Conservation (phyloP, 2,113 vertebrate genomes). For the Dipodomys merriami region DNA sequence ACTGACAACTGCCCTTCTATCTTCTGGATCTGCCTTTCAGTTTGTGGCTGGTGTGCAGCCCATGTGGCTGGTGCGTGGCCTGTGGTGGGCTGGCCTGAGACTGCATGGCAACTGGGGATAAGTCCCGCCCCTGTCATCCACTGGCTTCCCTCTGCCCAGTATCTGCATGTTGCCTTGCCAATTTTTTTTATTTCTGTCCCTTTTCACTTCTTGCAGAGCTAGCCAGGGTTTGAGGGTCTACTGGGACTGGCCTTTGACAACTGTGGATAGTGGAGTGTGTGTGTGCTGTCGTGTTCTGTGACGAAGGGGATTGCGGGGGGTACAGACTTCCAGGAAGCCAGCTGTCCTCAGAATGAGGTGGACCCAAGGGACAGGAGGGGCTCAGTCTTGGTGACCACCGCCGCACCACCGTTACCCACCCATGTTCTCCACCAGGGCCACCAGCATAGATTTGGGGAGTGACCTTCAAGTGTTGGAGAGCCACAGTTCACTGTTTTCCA, state of each 20-base stretch:
- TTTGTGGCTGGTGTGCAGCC: not conserved
- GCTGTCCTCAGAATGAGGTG: not conserved
- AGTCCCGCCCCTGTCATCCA: not conserved
- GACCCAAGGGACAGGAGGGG: not conserved
- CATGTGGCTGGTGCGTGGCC: no score
- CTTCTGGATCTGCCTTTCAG: slow-evolving; percentile 20
- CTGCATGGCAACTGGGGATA: not conserved
- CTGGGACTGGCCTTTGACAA: not conserved
- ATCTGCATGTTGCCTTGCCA: slow-evolving; percentile 50
- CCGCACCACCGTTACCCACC: not conserved
- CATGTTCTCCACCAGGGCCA: not conserved
- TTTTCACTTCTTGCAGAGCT: slow-evolving; percentile 63
- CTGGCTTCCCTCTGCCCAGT: not conserved
- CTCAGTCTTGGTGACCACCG: not conserved
- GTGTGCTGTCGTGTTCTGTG: not conserved
- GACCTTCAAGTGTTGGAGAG: not conserved
- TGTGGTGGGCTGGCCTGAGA: not conserved
- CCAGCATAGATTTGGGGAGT: not conserved
- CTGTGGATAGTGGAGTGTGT: slow-evolving; percentile 28
- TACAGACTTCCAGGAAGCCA: slow-evolving; percentile 15
- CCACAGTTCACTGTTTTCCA: not conserved
- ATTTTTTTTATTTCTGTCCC: not conserved
- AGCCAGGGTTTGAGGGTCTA: slow-evolving; percentile 49
- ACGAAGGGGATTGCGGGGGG: not conserved
- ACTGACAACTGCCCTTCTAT: not conserved